These are phyloP conservation scores for Cantharis lateralis DNA, from an alignment of 2,888 invertebrate genomes.

Conservation along the genomic window DNA sequence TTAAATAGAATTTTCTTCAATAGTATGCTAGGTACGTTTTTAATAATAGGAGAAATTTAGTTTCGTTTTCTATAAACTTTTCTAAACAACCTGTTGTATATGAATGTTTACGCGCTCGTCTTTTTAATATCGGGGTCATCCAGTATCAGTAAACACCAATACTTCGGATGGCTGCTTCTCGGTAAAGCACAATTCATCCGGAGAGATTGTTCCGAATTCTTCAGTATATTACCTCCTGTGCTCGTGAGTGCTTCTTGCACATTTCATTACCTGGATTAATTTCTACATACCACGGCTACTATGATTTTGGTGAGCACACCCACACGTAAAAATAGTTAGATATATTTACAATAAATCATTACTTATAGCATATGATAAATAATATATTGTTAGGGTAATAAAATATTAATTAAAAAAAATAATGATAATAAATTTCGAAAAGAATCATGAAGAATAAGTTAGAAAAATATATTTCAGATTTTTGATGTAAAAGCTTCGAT, in stretches of 20 bases:
- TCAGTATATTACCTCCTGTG: slow-evolving; percentile 24
- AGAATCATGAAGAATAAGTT: no score
- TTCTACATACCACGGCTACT: background rate
- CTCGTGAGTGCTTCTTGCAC: slow-evolving; percentile 21
- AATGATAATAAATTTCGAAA: no score
- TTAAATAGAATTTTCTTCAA: background rate
- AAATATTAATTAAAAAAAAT: no score
- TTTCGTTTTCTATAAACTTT: background rate
- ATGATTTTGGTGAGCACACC: slow-evolving; percentile 22
- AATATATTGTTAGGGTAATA: no score
- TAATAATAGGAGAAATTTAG: slow-evolving; percentile 12
- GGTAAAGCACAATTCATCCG: slow-evolving; percentile 28
- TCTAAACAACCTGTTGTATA: background rate
- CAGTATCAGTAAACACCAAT: slow-evolving; percentile 14
- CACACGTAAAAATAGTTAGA: no score
- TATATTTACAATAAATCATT: no score
- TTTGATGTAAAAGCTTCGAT: no score
- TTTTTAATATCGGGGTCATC: slow-evolving; percentile 15
- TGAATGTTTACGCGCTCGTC: slow-evolving; percentile 1
- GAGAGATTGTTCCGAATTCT: slow-evolving; percentile 25
- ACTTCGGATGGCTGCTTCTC: slow-evolving; percentile 16
- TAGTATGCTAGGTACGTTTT: background rate
- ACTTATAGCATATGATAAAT: no score
- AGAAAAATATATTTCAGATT: no score
- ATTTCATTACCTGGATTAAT: slow-evolving; percentile 20